Evolutionary conservation across 2,888 invertebrate species (phyloP).

Genomic region (Melanchra persicariae): DNA sequence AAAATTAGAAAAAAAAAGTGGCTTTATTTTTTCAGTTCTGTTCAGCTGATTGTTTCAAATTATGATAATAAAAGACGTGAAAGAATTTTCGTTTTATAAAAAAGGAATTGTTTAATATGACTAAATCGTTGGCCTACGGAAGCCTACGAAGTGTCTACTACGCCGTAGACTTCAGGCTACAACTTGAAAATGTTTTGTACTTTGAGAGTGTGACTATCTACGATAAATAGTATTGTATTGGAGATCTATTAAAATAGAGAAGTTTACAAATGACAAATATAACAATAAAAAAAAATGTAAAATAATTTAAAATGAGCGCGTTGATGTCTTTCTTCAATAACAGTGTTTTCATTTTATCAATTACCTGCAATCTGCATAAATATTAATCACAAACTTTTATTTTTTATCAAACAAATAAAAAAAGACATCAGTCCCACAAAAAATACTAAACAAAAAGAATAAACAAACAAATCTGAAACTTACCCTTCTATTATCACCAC

Average conservation of each 20-base stretch:
- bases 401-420: background rate
- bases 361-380: background rate
- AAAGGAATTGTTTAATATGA: no score
- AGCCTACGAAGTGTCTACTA: conserved; percentile 24
- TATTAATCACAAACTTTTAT: background rate
- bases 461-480: conserved; percentile 67
- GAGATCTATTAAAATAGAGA: background rate
- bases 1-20: background rate
- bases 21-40: background rate
- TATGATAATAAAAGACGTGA: background rate
- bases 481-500: conserved; percentile 86
- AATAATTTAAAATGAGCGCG: conserved; percentile 59
- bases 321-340: conserved; percentile 74
- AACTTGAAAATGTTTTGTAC: background rate
- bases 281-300: background rate
- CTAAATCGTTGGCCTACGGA: no score
- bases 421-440: background rate
- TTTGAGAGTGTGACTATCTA: no score
- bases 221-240: no score
- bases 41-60: background rate
- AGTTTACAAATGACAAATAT: background rate
- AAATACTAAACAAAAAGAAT: background rate
- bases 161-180: conserved; percentile 27
- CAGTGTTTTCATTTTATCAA: conserved; percentile 19
- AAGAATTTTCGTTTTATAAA: no score